These are phyloP conservation scores for Conus ventricosus DNA, from an alignment of 1,140 invertebrate species.

Conservation along the genomic window DNA sequence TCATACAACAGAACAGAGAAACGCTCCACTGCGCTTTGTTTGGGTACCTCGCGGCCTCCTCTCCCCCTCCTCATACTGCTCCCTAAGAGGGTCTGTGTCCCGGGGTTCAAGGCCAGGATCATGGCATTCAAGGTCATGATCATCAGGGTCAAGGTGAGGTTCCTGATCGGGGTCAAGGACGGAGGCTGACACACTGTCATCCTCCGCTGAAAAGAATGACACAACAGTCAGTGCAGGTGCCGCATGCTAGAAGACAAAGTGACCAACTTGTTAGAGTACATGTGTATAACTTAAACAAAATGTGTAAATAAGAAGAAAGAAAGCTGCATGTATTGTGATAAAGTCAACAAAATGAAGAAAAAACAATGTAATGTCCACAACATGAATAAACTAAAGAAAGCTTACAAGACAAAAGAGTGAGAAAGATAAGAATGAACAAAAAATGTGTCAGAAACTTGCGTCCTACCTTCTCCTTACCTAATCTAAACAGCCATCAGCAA, in stretches of 20 bases:
- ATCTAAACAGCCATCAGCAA: too few relatives aligned
- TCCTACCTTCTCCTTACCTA: background rate
- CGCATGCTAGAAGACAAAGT: background rate
- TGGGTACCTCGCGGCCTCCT: constrained; percentile 8
- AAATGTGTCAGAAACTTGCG: background rate
- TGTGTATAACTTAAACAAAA: background rate
- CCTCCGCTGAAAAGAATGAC: constrained; percentile 24
- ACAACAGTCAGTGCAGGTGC: constrained; percentile 31
- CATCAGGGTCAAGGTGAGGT: constrained; percentile 1
- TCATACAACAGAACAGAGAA: background rate
- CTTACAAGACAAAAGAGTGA: background rate
- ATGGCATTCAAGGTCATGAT: constrained; percentile 4
- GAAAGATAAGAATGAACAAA: background rate
- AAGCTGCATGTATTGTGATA: background rate
- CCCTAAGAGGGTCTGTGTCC: constrained; percentile 11
- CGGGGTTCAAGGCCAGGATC: background rate
- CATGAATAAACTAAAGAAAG: background rate
- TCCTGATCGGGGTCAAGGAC: constrained; percentile 7
- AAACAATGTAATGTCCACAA: background rate
- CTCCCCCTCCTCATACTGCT: constrained; percentile 14
- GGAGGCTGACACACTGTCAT: constrained; percentile 23
- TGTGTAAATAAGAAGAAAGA: background rate
- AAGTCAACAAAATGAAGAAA: background rate
- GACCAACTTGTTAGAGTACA: background rate
- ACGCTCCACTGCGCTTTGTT: background rate